Evolutionary conservation across 1,140 invertebrate species (phyloP).

Genomic region (Trichonephila clavipes): DNA sequence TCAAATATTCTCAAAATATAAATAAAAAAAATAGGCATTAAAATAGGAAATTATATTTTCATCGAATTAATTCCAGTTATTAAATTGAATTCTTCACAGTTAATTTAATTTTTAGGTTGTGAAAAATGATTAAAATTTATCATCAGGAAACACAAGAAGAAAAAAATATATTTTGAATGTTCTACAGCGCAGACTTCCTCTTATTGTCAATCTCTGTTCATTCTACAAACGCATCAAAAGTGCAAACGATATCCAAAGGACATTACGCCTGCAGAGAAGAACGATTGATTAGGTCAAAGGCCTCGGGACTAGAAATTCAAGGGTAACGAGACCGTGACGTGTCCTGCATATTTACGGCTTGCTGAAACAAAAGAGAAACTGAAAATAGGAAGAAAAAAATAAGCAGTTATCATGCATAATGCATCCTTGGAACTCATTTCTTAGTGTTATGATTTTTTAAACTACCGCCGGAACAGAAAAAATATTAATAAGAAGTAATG

Average conservation of each 20-base stretch:
- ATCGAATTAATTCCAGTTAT: too few species aligned
- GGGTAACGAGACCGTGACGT: conserved; percentile 36
- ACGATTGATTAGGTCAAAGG: conserved; percentile 25
- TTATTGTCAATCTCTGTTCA: too few species aligned
- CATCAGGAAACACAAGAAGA: too few species aligned
- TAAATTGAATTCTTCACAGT: too few species aligned
- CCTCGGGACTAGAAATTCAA: not conserved
- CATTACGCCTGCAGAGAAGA: not conserved
- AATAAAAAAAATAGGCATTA: too few species aligned
- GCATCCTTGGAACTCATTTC: conserved; percentile 7
- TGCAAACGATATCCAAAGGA: not conserved
- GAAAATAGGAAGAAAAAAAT: not conserved
- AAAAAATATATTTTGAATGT: too few species aligned
- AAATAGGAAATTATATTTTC: too few species aligned
- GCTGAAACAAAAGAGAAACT: not conserved
- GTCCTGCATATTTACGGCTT: conserved; percentile 11
- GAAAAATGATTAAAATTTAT: too few species aligned
- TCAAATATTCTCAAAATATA: too few species aligned
- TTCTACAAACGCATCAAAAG: too few species aligned
- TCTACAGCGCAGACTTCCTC: too few species aligned
- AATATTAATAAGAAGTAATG: not conserved
- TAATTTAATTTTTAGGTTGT: too few species aligned
- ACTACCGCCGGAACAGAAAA: not conserved
- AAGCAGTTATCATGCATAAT: not conserved
- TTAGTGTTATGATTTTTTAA: not conserved